A percentile compares a stretch with the other conserved stretches of the same genome.
These are phyloP conservation scores for Acanthurus leucopareius DNA, from an alignment of 2,797 vertebrate species.

Conservation along the genomic window DNA sequence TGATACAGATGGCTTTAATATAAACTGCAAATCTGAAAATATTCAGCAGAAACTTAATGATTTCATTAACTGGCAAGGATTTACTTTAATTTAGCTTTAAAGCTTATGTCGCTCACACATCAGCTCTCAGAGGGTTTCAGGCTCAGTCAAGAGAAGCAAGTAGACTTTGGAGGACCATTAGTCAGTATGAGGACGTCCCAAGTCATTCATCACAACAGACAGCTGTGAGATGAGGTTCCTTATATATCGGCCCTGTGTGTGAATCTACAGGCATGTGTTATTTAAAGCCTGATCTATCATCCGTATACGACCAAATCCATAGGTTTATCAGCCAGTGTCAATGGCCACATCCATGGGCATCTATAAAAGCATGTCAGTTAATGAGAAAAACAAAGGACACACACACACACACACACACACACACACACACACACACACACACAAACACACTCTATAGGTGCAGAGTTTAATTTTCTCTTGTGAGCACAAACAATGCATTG, in stretches of 20 bases:
- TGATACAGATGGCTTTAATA: background rate
- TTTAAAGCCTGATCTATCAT: conserved; percentile 73
- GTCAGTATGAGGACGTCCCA: conserved; percentile 47
- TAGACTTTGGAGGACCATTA: conserved; percentile 30
- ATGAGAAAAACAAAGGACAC: conserved; percentile 66
- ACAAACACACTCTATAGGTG: background rate
- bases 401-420: conserved; percentile 45
- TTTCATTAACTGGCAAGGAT: background rate
- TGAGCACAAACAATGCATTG: conserved; percentile 33
- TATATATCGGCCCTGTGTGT: conserved; percentile 47
- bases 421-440: conserved; percentile 23
- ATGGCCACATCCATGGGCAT: conserved; percentile 60
- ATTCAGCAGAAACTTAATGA: background rate
- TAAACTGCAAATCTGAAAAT: background rate
- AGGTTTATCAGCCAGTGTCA: conserved; percentile 65
- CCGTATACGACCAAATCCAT: conserved; percentile 68
- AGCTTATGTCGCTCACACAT: background rate
- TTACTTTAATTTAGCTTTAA: background rate
- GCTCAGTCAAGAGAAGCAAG: background rate
- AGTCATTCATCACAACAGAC: conserved; percentile 70
- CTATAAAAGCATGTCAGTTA: conserved; percentile 65
- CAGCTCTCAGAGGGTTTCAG: background rate
- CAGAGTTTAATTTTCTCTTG: conserved; percentile 52
- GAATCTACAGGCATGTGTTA: conserved; percentile 57
- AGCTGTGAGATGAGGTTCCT: conserved; percentile 65